Evolutionary conservation across 2,113 vertebrate genomes (phyloP).

Genomic region (Sisor rabdophorus): DNA sequence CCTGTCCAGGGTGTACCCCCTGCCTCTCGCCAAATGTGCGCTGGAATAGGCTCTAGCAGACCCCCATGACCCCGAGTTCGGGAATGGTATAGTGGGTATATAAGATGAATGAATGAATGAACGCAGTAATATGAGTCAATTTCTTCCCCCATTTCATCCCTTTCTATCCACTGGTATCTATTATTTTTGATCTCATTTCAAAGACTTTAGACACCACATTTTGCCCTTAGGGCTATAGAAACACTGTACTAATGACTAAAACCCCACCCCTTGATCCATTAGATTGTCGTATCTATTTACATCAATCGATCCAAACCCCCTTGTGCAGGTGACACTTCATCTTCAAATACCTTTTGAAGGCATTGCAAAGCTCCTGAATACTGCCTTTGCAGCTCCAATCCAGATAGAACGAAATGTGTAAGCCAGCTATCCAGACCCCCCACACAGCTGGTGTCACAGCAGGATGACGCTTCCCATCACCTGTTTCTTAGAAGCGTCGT

Average conservation of each 20-base stretch:
- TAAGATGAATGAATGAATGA: too few species aligned
- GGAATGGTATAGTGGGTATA: too few species aligned
- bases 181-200: too few species aligned
- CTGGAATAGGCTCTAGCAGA: too few species aligned
- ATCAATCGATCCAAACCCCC: not conserved
- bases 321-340: constrained; percentile 3
- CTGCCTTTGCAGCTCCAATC: constrained; percentile 43
- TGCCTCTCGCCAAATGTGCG: too few species aligned
- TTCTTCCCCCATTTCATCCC: too few species aligned
- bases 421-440: constrained; percentile 55
- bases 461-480: constrained; percentile 46
- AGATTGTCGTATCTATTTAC: not conserved
- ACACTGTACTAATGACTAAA: not conserved
- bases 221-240: not conserved
- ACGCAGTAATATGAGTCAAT: too few species aligned
- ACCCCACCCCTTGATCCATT: not conserved
- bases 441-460: constrained; percentile 61
- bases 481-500: not conserved
- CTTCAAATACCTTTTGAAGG: not conserved
- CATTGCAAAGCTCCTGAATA: constrained; percentile 48
- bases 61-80: too few species aligned
- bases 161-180: too few species aligned
- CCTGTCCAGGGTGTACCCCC: too few species aligned
- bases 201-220: not conserved
- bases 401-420: constrained; percentile 46